Evolutionary conservation across 2,113 vertebrate species (phyloP), one percentile per base, ranked within the genome.

Genomic region (Octodon degus): DNA sequence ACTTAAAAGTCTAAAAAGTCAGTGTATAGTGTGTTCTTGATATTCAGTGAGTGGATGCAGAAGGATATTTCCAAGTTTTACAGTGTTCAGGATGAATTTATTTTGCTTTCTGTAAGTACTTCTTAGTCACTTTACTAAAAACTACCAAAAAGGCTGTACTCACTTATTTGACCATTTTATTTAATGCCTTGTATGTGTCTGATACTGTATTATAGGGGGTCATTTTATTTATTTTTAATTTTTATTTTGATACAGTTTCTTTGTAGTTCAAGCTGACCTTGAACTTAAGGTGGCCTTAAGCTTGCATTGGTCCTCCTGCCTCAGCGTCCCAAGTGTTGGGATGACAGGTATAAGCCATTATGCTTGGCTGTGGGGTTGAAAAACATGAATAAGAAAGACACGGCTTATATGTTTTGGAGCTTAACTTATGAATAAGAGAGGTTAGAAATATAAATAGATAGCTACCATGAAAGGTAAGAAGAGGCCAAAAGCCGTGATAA

Each of bases 121-220:
- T 77, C 50, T 94, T 27, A 83, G 43, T 92, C 58, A 93, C 22
- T 58, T 87, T 8, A 84, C 32, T 85, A 5, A 77, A 88, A 93
- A 63, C 43, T 50, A 25, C 77, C 84, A 68, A 68, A 76, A 77
- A 77, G 43, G 43, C 25, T 30, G 67, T 58, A 27, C 55, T 72
- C 43, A 55, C 84, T 90, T 30, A 2, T 86, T 79, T 91, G 25
- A n/a, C 27, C 22, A 6, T 77, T 89, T 89, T 79, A 30, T 93
- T 91, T 58, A 89, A 30, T 74, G 11, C 77, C 30, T 87, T 87
- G 34, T 8, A 4, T 90, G 14, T 85, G 20, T 79, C n/a, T 85
- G 22, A 58, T 62, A 40, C 37, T 86, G 19, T n/a, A 25, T 47
- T 77, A 27, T 47, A 1, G 25, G 40, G 72, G 24, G 13, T 27